phyloP scores from a whole-genome alignment of 1,140 invertebrate species.

The Drosophila kohkoa region DNA sequence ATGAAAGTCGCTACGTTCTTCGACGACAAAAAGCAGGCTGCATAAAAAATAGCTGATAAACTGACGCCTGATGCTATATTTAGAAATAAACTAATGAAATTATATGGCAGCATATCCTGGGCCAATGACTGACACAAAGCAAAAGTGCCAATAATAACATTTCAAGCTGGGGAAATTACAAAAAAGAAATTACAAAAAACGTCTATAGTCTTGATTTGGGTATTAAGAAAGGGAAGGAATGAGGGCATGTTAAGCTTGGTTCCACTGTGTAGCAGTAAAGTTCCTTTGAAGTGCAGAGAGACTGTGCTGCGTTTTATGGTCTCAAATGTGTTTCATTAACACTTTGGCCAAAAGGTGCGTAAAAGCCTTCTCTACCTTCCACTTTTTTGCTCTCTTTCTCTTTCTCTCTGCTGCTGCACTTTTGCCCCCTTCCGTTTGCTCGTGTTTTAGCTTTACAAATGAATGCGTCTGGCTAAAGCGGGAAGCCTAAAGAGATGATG shows the following conservation, averaged over 20 bases:
- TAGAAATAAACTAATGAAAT: conserved; percentile 79
- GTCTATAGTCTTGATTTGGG: no score
- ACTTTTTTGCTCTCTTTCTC: background rate
- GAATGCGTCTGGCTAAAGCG: conserved; percentile 70
- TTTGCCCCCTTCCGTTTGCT: background rate
- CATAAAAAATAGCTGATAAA: conserved; percentile 33
- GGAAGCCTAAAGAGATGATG: conserved; percentile 47
- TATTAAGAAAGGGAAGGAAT: background rate
- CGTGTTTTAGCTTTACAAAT: conserved; percentile 71
- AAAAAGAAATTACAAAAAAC: conserved; percentile 5
- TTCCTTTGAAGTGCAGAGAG: conserved; percentile 30
- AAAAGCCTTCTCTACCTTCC: conserved; percentile 47
- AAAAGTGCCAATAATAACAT: conserved; percentile 71
- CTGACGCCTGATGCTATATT: conserved; percentile 56
- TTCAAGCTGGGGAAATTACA: conserved; percentile 60
- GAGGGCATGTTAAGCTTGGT: background rate
- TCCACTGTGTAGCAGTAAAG: conserved; percentile 7
- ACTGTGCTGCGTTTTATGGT: conserved; percentile 53
- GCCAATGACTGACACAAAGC: conserved; percentile 44
- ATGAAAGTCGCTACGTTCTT: conserved; percentile 55
- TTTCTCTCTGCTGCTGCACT: background rate
- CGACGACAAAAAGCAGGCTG: conserved; percentile 13
- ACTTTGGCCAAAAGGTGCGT: conserved; percentile 77
- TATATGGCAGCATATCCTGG: conserved; percentile 69
- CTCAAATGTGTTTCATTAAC: conserved; percentile 78